Evolutionary conservation across 2,888 invertebrate species (phyloP).

Genomic region (Masnerella sp.): DNA sequence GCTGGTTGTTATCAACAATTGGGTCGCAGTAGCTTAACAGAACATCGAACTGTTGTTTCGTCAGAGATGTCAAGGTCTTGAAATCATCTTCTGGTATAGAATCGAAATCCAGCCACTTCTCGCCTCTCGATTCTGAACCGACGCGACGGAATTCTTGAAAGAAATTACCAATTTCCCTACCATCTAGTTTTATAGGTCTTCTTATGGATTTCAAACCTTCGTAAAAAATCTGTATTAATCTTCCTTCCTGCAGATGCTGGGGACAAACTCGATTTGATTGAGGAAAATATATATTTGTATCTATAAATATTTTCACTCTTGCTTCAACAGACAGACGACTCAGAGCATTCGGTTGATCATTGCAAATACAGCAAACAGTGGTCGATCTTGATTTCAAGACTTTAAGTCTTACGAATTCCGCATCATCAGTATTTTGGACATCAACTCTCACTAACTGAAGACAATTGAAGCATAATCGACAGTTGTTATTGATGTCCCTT

Average conservation of each 20-base stretch:
- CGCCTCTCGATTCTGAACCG: conserved; percentile 1
- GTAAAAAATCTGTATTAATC: conserved; percentile 5
- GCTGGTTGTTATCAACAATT: conserved; percentile 9
- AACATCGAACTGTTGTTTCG: conserved; percentile 26
- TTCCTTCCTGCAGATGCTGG: conserved; percentile 3
- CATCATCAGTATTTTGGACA: background rate
- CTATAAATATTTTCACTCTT: conserved; percentile 12
- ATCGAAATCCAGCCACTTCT: background rate
- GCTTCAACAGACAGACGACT: conserved; percentile 10
- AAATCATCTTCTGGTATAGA: conserved; percentile 17
- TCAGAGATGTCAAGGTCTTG: conserved; percentile 18
- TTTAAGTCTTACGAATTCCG: conserved; percentile 1
- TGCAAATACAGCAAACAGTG: conserved; percentile 12
- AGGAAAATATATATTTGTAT: conserved; percentile 11
- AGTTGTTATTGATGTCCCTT: conserved; percentile 1
- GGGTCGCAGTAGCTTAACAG: conserved; percentile 27
- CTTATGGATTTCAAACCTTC: conserved; percentile 11
- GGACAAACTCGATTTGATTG: conserved; percentile 4
- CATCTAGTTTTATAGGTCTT: conserved; percentile 14
- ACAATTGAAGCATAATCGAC: conserved; percentile 10
- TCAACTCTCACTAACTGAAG: background rate
- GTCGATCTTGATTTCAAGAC: conserved; percentile 8
- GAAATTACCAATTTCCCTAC: conserved; percentile 11
- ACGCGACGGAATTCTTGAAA: conserved; percentile 2
- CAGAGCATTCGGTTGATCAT: background rate